phyloP scores from a whole-genome alignment of 2,888 invertebrate genomes.

The Amaurobius ferox region DNA sequence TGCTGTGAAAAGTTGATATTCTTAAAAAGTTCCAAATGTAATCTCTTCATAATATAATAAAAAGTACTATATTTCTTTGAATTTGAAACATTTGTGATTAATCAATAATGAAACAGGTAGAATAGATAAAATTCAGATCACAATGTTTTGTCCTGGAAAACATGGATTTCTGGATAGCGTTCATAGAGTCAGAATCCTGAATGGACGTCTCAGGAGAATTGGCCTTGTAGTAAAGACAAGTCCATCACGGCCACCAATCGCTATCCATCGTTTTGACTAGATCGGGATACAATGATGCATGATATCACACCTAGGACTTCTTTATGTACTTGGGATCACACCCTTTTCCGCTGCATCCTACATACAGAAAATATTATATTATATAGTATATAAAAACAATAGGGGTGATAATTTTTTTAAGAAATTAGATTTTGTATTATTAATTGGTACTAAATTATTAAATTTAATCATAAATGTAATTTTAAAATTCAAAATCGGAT shows the following conservation, averaged over 20 bases:
- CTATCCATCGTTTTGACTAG: conserved; percentile 41
- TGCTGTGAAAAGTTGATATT: not conserved
- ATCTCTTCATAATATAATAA: not conserved
- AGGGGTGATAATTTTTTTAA: too few relatives aligned
- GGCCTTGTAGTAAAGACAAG: not conserved
- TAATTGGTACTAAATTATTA: too few relatives aligned
- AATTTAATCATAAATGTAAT: too few relatives aligned
- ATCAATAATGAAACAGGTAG: conserved; percentile 39
- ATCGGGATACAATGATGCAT: not conserved
- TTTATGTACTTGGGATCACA: conserved; percentile 59
- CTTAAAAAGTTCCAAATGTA: conserved; percentile 10
- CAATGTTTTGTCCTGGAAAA: conserved; percentile 46
- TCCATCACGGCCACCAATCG: not conserved
- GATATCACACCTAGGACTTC: conserved; percentile 19
- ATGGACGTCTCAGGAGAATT: conserved; percentile 15
- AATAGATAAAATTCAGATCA: conserved; percentile 59
- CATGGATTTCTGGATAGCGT: conserved; percentile 11
- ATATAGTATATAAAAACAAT: not conserved
- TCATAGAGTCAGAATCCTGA: not conserved
- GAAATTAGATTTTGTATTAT: too few relatives aligned
- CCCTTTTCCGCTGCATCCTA: conserved; percentile 64
- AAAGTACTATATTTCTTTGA: conserved; percentile 24
- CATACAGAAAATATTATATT: not conserved
- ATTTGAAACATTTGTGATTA: conserved; percentile 20
- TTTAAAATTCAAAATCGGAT: too few relatives aligned